phyloP scores from a whole-genome alignment of 2,888 invertebrate genomes.

The Ligdia adustata region DNA sequence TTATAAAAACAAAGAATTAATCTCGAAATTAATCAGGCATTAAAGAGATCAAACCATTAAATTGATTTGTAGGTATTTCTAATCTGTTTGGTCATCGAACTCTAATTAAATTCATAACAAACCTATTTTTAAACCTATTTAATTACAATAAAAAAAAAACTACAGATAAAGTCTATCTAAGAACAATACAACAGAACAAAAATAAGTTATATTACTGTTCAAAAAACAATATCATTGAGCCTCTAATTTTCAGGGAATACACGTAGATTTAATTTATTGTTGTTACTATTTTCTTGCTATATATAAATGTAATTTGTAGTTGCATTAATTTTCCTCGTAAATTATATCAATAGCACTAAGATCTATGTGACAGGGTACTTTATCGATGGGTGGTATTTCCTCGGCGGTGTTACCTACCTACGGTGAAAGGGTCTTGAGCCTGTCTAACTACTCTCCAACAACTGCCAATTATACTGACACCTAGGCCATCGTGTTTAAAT shows the following conservation, averaged over 20 bases:
- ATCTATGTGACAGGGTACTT: neutral
- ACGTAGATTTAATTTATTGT: too few relatives aligned
- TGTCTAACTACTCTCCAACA: constrained; percentile 51
- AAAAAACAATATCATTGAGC: too few relatives aligned
- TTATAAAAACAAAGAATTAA: constrained; percentile 7
- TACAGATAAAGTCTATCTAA: too few relatives aligned
- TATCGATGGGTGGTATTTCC: constrained; percentile 5
- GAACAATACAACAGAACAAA: too few relatives aligned
- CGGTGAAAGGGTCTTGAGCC: constrained; percentile 61
- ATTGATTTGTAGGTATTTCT: constrained; percentile 12
- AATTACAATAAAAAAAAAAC: neutral
- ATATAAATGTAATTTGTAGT: too few relatives aligned
- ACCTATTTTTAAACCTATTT: neutral
- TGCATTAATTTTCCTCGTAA: too few relatives aligned
- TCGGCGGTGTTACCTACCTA: constrained; percentile 47
- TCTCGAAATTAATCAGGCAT: constrained; percentile 15
- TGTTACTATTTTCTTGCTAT: too few relatives aligned
- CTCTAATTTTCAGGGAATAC: too few relatives aligned
- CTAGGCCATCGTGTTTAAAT: constrained; percentile 23
- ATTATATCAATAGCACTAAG: constrained; percentile 5
- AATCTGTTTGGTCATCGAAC: constrained; percentile 1
- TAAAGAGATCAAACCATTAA: constrained; percentile 18
- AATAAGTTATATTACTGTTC: too few relatives aligned
- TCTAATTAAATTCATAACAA: neutral
- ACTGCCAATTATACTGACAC: constrained; percentile 47